A percentile compares a stretch with the other conserved stretches of the same genome.
Evolutionary conservation across 2,797 vertebrate genomes (phyloP).

Genomic region (Sebastes wilsoni): DNA sequence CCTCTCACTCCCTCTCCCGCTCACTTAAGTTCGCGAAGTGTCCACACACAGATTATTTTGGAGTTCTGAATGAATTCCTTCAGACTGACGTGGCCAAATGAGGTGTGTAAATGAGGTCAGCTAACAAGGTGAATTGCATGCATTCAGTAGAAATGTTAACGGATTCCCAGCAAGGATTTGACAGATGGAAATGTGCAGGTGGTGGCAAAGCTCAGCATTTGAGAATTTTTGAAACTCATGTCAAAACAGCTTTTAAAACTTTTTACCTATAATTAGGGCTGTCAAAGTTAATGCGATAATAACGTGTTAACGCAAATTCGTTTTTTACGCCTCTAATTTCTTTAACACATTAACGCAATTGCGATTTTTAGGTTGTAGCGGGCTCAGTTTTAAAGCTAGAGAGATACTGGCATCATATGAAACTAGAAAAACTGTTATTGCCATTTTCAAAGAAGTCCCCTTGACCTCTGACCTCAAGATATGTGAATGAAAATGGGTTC

Average conservation of each 20-base stretch:
- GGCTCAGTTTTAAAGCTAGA: too few relatives aligned
- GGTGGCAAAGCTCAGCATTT: background rate
- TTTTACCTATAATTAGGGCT: background rate
- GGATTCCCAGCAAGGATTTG: background rate
- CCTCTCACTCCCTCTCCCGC: conserved; percentile 18
- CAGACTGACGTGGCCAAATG: background rate
- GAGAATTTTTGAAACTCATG: background rate
- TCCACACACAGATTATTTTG: conserved; percentile 8
- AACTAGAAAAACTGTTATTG: too few relatives aligned
- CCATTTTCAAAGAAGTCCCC: too few relatives aligned
- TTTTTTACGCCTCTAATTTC: too few relatives aligned
- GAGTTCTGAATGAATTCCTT: conserved; percentile 29
- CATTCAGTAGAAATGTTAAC: background rate
- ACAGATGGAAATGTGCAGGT: background rate
- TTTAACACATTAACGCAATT: too few relatives aligned
- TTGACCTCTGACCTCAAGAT: too few relatives aligned
- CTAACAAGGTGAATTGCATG: background rate
- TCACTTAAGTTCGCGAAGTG: conserved; percentile 22
- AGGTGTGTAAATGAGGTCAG: conserved; percentile 5
- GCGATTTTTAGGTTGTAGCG: too few relatives aligned
- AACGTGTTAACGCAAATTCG: too few relatives aligned
- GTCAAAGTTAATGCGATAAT: too few relatives aligned
- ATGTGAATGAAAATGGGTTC: too few relatives aligned
- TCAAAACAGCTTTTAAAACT: background rate
- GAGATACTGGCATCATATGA: too few relatives aligned